phyloP scores from a whole-genome alignment of 2,888 invertebrate species.

The Calliphora vomitoria region DNA sequence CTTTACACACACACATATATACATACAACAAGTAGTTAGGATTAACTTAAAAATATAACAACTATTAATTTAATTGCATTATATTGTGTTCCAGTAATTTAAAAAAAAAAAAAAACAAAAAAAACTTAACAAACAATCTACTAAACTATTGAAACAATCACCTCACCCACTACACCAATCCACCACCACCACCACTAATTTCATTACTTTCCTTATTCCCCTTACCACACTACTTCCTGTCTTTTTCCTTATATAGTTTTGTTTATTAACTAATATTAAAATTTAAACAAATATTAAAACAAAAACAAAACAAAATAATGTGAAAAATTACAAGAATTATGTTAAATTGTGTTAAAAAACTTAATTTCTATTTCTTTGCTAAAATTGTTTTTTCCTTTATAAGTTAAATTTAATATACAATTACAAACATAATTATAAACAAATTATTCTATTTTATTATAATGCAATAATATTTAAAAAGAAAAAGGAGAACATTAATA shows the following conservation, averaged over 20 bases:
- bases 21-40: conserved; percentile 68
- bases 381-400: conserved; percentile 30
- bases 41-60: conserved; percentile 56
- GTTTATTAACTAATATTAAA: conserved; percentile 13
- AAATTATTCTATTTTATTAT: conserved; percentile 65
- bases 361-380: conserved; percentile 3
- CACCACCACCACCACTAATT: neutral
- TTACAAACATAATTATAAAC: conserved; percentile 46
- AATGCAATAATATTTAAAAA: conserved; percentile 68
- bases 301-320: neutral
- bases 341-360: conserved; percentile 4
- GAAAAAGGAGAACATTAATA: conserved; percentile 45
- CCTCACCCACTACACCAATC: neutral
- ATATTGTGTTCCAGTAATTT: conserved; percentile 43
- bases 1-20: conserved; percentile 6
- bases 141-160: conserved; percentile 14
- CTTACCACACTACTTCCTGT: no score
- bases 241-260: neutral
- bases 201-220: neutral
- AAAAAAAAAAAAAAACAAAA: neutral
- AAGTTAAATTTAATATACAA: conserved; percentile 49
- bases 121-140: conserved; percentile 7
- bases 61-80: conserved; percentile 33
- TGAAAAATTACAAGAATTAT: neutral
- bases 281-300: conserved; percentile 24